Evolutionary conservation across 1,140 invertebrate species (phyloP).

Genomic region (Drosophila micromelanica): DNA sequence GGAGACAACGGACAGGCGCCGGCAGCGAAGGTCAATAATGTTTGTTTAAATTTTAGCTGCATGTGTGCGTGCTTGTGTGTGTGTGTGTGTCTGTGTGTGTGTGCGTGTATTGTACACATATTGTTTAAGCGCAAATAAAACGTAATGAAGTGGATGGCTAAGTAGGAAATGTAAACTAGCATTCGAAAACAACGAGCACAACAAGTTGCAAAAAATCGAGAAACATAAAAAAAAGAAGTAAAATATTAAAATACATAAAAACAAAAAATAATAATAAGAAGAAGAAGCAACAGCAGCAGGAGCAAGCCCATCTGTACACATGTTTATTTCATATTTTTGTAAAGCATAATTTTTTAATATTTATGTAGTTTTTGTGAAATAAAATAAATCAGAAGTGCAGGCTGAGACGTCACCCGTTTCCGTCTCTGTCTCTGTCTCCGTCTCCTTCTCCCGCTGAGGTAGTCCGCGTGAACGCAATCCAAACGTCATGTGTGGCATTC

Average conservation of each 20-base stretch:
- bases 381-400: conserved; percentile 77
- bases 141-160: conserved; percentile 62
- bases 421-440: conserved; percentile 15
- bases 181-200: conserved; percentile 51
- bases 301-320: conserved; percentile 32
- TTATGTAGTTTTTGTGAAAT: conserved; percentile 80
- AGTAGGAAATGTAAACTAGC: conserved; percentile 81
- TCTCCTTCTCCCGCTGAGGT: conserved; percentile 8
- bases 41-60: conserved; percentile 73
- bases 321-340: conserved; percentile 80
- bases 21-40: conserved; percentile 75
- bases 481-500: conserved; percentile 80
- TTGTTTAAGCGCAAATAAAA: conserved; percentile 72
- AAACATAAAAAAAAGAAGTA: conserved; percentile 17
- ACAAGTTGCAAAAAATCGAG: conserved; percentile 31
- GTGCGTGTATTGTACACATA: conserved; percentile 17
- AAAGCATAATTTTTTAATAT: conserved; percentile 79
- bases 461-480: conserved; percentile 33
- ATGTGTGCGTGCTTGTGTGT: conserved; percentile 17
- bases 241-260: conserved; percentile 44
- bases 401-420: conserved; percentile 62
- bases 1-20: conserved; percentile 30
- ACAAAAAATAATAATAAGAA: neutral
- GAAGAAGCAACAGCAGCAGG: conserved; percentile 8
- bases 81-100: conserved; percentile 15